Base-by-base conservation (phyloP, 2,888 invertebrate genomes). In the Drosophila subquinaria region DNA sequence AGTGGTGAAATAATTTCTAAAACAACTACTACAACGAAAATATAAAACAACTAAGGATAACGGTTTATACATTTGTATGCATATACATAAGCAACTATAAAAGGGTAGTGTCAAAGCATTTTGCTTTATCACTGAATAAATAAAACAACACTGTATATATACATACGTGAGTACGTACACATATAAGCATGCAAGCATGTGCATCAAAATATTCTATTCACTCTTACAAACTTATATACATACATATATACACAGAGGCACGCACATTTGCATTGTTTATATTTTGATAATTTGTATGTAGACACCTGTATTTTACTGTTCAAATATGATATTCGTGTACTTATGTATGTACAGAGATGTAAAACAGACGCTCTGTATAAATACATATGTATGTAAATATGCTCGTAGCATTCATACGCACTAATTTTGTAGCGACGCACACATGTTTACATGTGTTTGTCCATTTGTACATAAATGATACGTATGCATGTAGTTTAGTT, bases 1-100 rank as follows among this genome's bases (percentile, higher is more conserved):
- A 57, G 36, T 57, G 57, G 57, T 23, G 36, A 57, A 57, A 57
- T 23, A 56, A n/a, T 15, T 45, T 23, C n/a, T 47, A 27, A 57
- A 56, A 23, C 20, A 27, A 27, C 27, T 27, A 6, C 27, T 27
- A 6, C 5, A 42, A 55, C 20, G 15, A 4, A 11, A 11, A 57
- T 15, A 48, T 15, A 17, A 33, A 55, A 17, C 4, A 17, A 42
- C 17, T 17, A 1, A 6, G 15, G 33, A 13, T 10, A 33, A 33
- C 17, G 20, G 33, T 42, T 8, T 17, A 36, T n/a, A 52, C 30
- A 33, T 33, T 30, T 20, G 17, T 30, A 42, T 40, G 40, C 4
- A 33, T 43, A n/a, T 17, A 38, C 9, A 13, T 6, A 42, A 35
- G 10, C 9, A 33, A 5, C 13, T 52, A 8, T 55, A 15, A 55